phyloP scores from a whole-genome alignment of 2,888 invertebrate species.

The Mesoligia furuncula region DNA sequence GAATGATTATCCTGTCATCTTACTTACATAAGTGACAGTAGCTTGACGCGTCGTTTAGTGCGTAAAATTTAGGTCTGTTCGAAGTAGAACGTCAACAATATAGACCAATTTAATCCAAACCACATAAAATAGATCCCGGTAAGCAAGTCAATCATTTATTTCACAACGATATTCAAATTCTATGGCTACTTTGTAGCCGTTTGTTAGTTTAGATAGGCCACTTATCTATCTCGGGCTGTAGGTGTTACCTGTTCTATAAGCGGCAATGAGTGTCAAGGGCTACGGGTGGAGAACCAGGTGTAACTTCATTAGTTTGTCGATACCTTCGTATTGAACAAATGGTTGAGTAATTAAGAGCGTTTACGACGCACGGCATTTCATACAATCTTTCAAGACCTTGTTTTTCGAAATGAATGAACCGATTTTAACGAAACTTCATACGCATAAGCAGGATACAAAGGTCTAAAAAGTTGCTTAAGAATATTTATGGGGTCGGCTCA shows the following conservation, averaged over 20 bases:
- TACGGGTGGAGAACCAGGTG: conserved; percentile 50
- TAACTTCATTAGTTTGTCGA: conserved; percentile 36
- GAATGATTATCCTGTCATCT: neutral
- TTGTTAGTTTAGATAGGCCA: conserved; percentile 58
- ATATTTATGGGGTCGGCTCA: too few relatives aligned
- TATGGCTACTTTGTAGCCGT: conserved; percentile 56
- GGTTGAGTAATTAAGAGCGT: neutral
- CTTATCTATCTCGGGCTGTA: conserved; percentile 53
- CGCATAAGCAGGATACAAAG: too few relatives aligned
- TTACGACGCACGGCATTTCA: too few relatives aligned
- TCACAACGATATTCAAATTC: conserved; percentile 57
- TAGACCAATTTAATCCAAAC: neutral
- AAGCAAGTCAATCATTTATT: conserved; percentile 54
- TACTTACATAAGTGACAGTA: neutral
- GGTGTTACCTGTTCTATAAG: conserved; percentile 57
- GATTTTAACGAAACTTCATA: too few relatives aligned
- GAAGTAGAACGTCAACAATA: conserved; percentile 15
- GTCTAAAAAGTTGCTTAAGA: too few relatives aligned
- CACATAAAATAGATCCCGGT: conserved; percentile 32
- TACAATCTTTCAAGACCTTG: too few relatives aligned
- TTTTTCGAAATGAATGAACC: too few relatives aligned
- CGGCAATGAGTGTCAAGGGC: conserved; percentile 55
- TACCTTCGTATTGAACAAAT: conserved; percentile 16
- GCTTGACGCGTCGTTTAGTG: neutral
- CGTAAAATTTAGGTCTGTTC: neutral